phyloP scores from a whole-genome alignment of 2,888 invertebrate genomes.

The Eupeodes latifasciatus region DNA sequence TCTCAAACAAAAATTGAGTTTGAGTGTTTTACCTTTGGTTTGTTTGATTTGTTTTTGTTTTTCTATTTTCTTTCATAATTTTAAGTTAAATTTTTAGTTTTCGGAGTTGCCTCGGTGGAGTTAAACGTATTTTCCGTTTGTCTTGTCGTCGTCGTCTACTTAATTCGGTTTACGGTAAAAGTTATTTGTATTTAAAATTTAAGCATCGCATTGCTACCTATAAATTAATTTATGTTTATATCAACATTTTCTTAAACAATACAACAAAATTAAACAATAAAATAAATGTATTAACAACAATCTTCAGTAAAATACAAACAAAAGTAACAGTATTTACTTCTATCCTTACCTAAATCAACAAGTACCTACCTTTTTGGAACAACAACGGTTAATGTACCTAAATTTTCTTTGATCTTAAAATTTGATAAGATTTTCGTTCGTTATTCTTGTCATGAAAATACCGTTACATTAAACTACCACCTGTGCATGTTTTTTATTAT shows the following conservation, averaged over 20 bases:
- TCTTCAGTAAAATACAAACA: background rate
- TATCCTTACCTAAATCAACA: background rate
- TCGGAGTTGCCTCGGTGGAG: constrained; percentile 56
- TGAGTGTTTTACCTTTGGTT: constrained; percentile 46
- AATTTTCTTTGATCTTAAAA: constrained; percentile 29
- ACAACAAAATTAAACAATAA: background rate
- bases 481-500: constrained; percentile 39
- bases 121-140: constrained; percentile 5
- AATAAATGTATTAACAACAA: background rate
- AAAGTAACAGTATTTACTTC: constrained; percentile 44
- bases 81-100: constrained; percentile 41
- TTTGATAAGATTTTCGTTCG: constrained; percentile 26
- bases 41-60: constrained; percentile 10
- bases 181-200: constrained; percentile 21
- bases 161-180: constrained; percentile 21
- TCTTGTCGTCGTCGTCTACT: constrained; percentile 8
- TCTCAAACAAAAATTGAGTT: background rate
- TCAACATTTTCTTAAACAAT: constrained; percentile 4
- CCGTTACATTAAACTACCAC: constrained; percentile 23
- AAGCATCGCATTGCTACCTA: background rate
- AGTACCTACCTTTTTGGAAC: constrained; percentile 8
- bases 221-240: constrained; percentile 4
- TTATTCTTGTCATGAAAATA: constrained; percentile 17
- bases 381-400: constrained; percentile 1
- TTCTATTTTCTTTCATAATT: background rate